Base-by-base conservation (phyloP, 2,888 invertebrate species). In the Aelia acuminata region DNA sequence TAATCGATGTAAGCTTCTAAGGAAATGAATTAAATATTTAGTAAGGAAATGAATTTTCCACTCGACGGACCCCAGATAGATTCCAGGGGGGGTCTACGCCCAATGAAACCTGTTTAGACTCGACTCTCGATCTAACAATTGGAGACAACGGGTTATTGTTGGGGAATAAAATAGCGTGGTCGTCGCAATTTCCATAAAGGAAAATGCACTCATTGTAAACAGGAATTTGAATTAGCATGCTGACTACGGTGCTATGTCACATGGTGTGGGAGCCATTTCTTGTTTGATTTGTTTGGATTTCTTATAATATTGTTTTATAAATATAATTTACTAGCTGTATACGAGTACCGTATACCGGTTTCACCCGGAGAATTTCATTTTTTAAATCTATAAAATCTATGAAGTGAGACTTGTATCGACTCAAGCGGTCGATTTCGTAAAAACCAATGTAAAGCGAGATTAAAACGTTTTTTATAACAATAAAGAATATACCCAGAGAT, bases 31-130 rank as follows among this genome's bases (percentile, higher is more conserved):
- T 63, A 31, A 63, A 31, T 63, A 63, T 2, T 10, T 4, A 31
- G 31, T 31, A 63, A 63, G 63, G 63, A 31, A 63, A 63, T 63
- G 63, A 15, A 63, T 63, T 63, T 63, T 63, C 63, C 63, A 63
- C 31, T 26, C 31, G 63, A 63, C 7, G 31, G 63, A 31, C 15
- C 31, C 18, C 31, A 18, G 63, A 31, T 63, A 35, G 63, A 31
- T 35, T 3, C 13, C 8, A 13, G 7, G 4, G n/a, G 22, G 1
- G 13, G n/a, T 26, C 13, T 4, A 10, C 57, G 26, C 18, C n/a
- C 26, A 26, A n/a, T 1, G 31, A 35, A 63, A 63, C 63, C 63
- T 31, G 63, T 63, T 63, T 5, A 31, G 63, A 63, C 31, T 18
- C 31, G 31, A 63, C 4, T 18, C 63, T 63, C 31, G 31, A 63